phyloP scores from a whole-genome alignment of 2,113 vertebrate species.

The Chaetodon auriga region DNA sequence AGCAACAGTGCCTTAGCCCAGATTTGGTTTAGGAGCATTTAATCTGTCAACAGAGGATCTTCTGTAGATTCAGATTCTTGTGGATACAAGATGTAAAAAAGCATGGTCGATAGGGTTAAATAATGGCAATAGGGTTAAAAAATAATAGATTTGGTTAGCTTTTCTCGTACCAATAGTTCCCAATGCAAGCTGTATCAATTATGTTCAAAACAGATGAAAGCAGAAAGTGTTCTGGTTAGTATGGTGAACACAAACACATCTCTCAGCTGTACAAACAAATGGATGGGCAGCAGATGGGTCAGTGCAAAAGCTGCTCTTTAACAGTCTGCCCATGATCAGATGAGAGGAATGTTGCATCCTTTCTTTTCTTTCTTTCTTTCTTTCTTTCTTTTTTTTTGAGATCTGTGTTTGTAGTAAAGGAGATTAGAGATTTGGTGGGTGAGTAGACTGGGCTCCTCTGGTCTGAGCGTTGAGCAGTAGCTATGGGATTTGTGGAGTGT shows the following conservation, averaged over 20 bases:
- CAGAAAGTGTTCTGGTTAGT: neutral
- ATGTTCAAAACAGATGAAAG: neutral
- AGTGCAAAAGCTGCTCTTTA: neutral
- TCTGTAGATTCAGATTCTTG: too few species aligned
- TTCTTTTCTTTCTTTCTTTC: too few species aligned
- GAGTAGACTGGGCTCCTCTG: neutral
- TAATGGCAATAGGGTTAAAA: too few species aligned
- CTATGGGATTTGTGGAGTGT: neutral
- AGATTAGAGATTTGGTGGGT: neutral
- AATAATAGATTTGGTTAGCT: neutral
- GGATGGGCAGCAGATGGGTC: slow-evolving; percentile 34
- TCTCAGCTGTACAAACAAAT: neutral
- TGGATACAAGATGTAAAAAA: too few species aligned
- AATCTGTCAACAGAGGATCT: neutral
- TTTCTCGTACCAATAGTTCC: neutral
- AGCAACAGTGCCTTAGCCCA: neutral
- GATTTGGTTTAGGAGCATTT: neutral
- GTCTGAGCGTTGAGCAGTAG: slow-evolving; percentile 5
- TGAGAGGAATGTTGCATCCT: neutral
- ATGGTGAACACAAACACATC: neutral
- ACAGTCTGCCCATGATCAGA: neutral
- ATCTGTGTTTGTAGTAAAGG: neutral
- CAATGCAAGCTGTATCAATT: neutral
- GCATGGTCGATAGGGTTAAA: too few species aligned
- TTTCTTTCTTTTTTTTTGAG: neutral